Base-by-base conservation (phyloP, 2,797 vertebrate species). In the Bufotes viridis region DNA sequence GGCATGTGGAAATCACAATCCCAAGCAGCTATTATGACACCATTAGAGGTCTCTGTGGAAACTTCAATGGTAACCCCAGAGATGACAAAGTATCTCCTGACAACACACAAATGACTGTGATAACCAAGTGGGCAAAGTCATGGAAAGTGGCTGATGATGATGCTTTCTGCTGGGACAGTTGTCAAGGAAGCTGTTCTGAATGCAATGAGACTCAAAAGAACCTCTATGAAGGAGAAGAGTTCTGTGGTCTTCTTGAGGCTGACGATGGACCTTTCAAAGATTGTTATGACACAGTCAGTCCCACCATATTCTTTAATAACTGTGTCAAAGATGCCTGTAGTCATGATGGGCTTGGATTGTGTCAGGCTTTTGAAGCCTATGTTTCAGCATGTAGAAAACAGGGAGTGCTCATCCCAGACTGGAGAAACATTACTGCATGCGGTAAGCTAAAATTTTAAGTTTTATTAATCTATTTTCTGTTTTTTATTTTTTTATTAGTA, bases 191-290 rank as follows among this genome's bases (percentile, higher is more conserved):
- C 13, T 55, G 90, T 10, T 20, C 84, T 1, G 1, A 18, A 34
- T 88, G 78, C 12, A 61, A 72, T 15, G 24, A 74, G 2, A 20
- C 57, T 24, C 42, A 65, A 0, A 65, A 63, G 29, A 51, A 17
- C 1, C n/a, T 75, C 0, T 63, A 24, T 22, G 51, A 63, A 15
- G 65, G 65, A 51, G 70, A 29, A 12, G 1, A 0, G 0, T 91
- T 88, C 49, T 85, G 90, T n/a, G 82, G 90, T 57, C 60, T 89
- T 6, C 88, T 89, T 7, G 86, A 92, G 24, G 86, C 92, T 82
- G 69, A 74, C 14, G 90, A 91, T 90, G 94, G 93, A 88, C 92
- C 94, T 81, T 96, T 95, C 90, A 90, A 84, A 88, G 75, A 90
- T 61, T 94, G 95, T 88, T 93, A 93, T 78, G 55, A 88, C 70